Conservation (phyloP, 2,888 invertebrate species). For the Branchipolynoe longqiensis region DNA sequence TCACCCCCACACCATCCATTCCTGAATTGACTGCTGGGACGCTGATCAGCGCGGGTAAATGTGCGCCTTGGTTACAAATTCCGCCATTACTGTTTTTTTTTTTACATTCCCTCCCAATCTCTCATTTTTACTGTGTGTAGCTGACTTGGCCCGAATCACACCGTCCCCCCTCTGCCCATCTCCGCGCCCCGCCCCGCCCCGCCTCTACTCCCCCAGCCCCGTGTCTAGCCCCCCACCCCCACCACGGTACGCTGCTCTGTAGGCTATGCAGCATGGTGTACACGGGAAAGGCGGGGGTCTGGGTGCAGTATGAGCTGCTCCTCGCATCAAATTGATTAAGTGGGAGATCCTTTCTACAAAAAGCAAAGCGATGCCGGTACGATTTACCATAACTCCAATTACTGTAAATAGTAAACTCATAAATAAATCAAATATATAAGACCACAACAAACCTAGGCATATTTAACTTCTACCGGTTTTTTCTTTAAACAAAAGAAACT, state of each 20-base stretch:
- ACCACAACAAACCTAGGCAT: too few relatives aligned
- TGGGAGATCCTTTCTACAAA: too few relatives aligned
- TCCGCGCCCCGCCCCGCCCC: not conserved
- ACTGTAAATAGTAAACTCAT: not conserved
- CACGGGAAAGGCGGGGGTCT: not conserved
- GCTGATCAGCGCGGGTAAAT: not conserved
- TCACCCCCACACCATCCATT: not conserved
- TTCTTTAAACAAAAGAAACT: too few relatives aligned
- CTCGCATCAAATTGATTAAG: too few relatives aligned
- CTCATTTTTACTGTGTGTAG: conserved; percentile 41
- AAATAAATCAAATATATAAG: too few relatives aligned
- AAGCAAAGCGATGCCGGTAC: too few relatives aligned
- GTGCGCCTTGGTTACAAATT: conserved; percentile 35
- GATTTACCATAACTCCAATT: not conserved
- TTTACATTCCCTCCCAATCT: conserved; percentile 43
- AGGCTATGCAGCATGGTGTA: not conserved
- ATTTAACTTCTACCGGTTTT: too few relatives aligned
- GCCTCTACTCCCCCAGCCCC: not conserved
- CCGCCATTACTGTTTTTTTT: conserved; percentile 18
- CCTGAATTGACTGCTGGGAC: too few relatives aligned
- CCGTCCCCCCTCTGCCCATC: not conserved
- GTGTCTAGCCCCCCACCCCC: not conserved
- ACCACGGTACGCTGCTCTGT: not conserved
- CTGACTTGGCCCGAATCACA: not conserved
- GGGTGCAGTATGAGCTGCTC: too few relatives aligned